Conservation (phyloP, 2,888 invertebrate genomes). For the Pinctada fucata region DNA sequence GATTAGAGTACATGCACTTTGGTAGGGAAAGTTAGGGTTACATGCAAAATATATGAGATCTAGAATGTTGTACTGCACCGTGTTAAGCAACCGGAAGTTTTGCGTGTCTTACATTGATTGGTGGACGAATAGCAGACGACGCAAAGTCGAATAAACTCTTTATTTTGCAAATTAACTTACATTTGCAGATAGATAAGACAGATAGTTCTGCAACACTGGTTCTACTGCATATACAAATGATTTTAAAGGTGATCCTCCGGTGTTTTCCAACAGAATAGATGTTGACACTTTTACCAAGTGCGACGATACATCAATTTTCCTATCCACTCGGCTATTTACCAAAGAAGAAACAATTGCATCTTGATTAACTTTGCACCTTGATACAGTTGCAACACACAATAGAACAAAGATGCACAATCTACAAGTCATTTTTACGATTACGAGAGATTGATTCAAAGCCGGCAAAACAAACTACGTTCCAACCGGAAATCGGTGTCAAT, state of each 20-base stretch:
- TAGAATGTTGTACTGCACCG: too few species aligned
- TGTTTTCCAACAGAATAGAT: conserved; percentile 90
- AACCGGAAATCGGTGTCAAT: conserved; percentile 28
- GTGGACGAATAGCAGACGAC: conserved; percentile 18
- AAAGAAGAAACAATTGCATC: conserved; percentile 69
- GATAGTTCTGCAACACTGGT: conserved; percentile 81
- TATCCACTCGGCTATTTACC: conserved; percentile 84
- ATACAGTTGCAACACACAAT: background rate
- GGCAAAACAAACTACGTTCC: too few species aligned
- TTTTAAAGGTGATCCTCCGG: conserved; percentile 84
- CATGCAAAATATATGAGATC: too few species aligned
- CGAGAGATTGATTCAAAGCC: background rate
- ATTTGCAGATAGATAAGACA: conserved; percentile 86
- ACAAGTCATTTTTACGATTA: conserved; percentile 12
- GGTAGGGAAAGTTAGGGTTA: too few species aligned
- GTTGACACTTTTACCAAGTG: conserved; percentile 91
- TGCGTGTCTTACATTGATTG: conserved; percentile 24
- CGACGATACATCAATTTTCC: conserved; percentile 90
- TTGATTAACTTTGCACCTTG: conserved; percentile 58
- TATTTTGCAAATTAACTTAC: conserved; percentile 76
- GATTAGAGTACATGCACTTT: too few species aligned
- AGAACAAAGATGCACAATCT: background rate
- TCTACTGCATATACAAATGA: conserved; percentile 86
- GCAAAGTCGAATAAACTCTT: background rate
- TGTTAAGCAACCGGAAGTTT: background rate